Evolutionary conservation across 2,888 invertebrate species (phyloP).

Genomic region (Merodon equestris): DNA sequence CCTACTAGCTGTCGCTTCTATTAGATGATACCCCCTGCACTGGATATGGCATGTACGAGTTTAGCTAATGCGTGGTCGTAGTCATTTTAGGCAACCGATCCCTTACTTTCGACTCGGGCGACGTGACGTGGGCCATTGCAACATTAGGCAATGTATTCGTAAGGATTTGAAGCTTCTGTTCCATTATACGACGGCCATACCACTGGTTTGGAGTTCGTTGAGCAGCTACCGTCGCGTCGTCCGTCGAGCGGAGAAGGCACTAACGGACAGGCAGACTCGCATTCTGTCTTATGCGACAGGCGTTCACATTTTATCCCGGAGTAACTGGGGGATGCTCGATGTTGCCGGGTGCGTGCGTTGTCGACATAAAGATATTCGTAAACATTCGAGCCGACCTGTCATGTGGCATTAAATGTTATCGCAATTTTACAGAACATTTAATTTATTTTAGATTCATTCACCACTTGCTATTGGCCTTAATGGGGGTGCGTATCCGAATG

Average conservation of each 20-base stretch:
- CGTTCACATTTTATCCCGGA: too few relatives aligned
- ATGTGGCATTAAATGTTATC: slow-evolving; percentile 72
- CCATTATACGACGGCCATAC: too few relatives aligned
- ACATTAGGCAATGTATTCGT: slow-evolving; percentile 61
- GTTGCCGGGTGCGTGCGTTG: slow-evolving; percentile 49
- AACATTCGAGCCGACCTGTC: slow-evolving; percentile 67
- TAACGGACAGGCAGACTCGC: too few relatives aligned
- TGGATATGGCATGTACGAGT: slow-evolving; percentile 15
- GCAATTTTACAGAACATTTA: slow-evolving; percentile 72
- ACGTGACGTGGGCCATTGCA: slow-evolving; percentile 45
- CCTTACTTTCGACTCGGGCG: slow-evolving; percentile 26
- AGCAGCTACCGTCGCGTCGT: too few relatives aligned
- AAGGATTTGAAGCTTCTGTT: slow-evolving; percentile 21
- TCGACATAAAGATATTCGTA: slow-evolving; percentile 64
- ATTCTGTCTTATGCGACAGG: too few relatives aligned
- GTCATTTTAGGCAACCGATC: slow-evolving; percentile 46
- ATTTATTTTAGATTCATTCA: slow-evolving; percentile 66
- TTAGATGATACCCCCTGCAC: too few relatives aligned
- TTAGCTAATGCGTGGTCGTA: slow-evolving; percentile 1
- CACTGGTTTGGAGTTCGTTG: too few relatives aligned
- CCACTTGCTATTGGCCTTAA: not conserved
- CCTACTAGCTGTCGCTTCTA: slow-evolving; percentile 7
- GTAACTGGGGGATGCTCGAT: slow-evolving; percentile 56
- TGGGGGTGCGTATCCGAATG: too few relatives aligned
- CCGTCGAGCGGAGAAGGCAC: too few relatives aligned